Evolutionary conservation across 1,140 invertebrate species (phyloP), one percentile per base, ranked within the genome.

Genomic region (Pogonognathellus flavescens): DNA sequence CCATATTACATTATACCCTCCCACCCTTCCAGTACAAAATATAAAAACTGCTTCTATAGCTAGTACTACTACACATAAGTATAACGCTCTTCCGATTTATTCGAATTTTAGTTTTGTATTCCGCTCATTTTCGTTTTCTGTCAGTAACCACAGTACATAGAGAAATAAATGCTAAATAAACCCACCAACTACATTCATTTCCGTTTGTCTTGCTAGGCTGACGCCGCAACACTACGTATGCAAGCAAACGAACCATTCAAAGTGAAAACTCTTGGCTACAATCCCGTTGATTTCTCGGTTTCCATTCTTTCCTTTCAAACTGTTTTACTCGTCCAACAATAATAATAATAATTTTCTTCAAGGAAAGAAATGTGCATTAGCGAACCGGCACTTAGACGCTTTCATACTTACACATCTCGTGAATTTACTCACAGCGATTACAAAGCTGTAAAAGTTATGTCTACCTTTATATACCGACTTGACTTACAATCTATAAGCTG

Each of bases 141-240:
- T 52, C 80, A 81, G 80, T 52, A 53, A 57, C 4, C n/a, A 81
- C 8, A 57, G 80, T 53, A 76, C 70, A 76, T 76, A 50, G 22
- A 53, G 80, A 81, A 55, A 81, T 81, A 81, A 81, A 81, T 85
- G 84, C 84, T 81, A 85, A 85, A 85, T 85, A 85, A 85, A 85
- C 72, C 84, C 72, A 82, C 84, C 72, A 80, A 85, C 62, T 85
- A 85, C 41, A 85, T 85, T 80, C 84, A 82, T 85, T 82, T 85
- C 84, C 80, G 72, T 59, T 80, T 76, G 31, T 18, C n/a, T 76
- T 76, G 70, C 70, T 16, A 50, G 70, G 70, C 70, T 76, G 70
- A 76, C 41, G 70, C 70, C 31, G 70, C 70, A 76, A 50, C 31
- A 31, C 70, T 49, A 76, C 49, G 70, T 31, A 76, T 49, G 70